Base-by-base conservation (phyloP, 2,113 vertebrate species). In the Vulpes lagopus region DNA sequence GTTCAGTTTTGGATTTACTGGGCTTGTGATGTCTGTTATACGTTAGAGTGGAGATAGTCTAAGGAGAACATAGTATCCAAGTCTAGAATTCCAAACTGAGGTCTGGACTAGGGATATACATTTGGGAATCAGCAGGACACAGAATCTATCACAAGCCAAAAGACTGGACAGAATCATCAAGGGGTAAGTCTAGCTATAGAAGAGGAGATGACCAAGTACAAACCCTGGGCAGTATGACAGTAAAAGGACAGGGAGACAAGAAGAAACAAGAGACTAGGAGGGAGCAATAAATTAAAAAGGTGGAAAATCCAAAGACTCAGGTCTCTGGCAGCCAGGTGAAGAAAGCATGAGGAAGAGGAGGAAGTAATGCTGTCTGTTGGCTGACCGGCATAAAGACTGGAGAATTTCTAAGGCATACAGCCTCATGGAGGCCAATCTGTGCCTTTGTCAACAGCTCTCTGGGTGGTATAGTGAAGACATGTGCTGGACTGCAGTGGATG, bases 401-500 rank as follows among this genome's bases (percentile, higher is more conserved):
- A 38, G 53, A 69, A 4, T 30, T 20, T 15, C 8, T 20, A 0
- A 17, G 32, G 27, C n/a, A 12, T 32, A 2, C 5, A 80, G 23
- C 27, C 43, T 7, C 43, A 5, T 8, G 11, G 14, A 38, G 11
- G 14, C 10, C 80, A 51, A 19, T 1, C 1, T 30, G 38, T 14
- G 1, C 2, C 83, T 89, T 38, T n/a, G 5, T 27, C 16, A 65
- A 86, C 30, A 25, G 35, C 30, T 23, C 0, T 53, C 5, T 16
- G 20, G 4, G 35, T 25, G 0, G 0, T 82, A 2, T 12, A 6
- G 15, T 19, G 1, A 69, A 59, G 25, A 1, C 59, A 38, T 0
- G 11, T 0, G 2, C 11, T 35, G 38, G 11, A 60, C 20, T 89
- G 27, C 2, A 8, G n/a, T 5, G 64, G 25, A 53, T 14, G 30